Evolutionary conservation across 1,140 invertebrate genomes (phyloP).

Genomic region (Diploscapter pachys): DNA sequence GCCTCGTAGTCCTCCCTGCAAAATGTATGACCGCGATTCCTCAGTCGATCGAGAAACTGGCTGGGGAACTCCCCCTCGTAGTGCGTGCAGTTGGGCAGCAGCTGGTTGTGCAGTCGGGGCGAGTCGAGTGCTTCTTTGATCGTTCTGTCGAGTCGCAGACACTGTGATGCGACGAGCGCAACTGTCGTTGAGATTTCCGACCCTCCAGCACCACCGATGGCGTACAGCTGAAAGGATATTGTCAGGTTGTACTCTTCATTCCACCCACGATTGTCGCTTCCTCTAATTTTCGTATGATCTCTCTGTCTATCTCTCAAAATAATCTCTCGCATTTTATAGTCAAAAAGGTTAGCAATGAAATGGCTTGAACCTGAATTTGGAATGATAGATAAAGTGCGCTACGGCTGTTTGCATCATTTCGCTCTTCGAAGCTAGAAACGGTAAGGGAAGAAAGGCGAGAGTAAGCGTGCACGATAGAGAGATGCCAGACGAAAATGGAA

Average conservation of each 20-base stretch:
- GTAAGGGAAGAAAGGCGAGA: too few species aligned
- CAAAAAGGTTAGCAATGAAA: too few species aligned
- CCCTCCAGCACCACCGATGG: conserved; percentile 84
- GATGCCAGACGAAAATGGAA: too few species aligned
- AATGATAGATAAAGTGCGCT: too few species aligned
- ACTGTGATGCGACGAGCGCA: conserved; percentile 74
- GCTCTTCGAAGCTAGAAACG: conserved; percentile 59
- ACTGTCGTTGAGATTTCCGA: conserved; percentile 80
- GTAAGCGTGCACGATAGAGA: too few species aligned
- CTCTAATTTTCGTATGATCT: too few species aligned
- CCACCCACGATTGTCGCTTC: conserved; percentile 46
- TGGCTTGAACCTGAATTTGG: too few species aligned
- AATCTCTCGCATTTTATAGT: too few species aligned
- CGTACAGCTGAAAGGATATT: conserved; percentile 65
- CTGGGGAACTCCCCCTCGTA: conserved; percentile 76
- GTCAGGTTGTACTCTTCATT: too few species aligned
- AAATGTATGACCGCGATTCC: conserved; percentile 51
- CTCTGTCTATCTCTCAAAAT: too few species aligned
- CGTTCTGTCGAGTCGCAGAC: conserved; percentile 77
- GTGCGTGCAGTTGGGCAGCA: conserved; percentile 72
- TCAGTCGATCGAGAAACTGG: conserved; percentile 60
- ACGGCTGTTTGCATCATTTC: conserved; percentile 60
- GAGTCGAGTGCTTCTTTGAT: conserved; percentile 69
- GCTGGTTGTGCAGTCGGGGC: conserved; percentile 32
- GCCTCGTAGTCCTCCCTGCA: conserved; percentile 40